Percentiles rank a stretch among this genome's conserved stretches.
Evolutionary conservation across 2,113 vertebrate species (phyloP).

Genomic region (Gymnobelideus leadbeateri): DNA sequence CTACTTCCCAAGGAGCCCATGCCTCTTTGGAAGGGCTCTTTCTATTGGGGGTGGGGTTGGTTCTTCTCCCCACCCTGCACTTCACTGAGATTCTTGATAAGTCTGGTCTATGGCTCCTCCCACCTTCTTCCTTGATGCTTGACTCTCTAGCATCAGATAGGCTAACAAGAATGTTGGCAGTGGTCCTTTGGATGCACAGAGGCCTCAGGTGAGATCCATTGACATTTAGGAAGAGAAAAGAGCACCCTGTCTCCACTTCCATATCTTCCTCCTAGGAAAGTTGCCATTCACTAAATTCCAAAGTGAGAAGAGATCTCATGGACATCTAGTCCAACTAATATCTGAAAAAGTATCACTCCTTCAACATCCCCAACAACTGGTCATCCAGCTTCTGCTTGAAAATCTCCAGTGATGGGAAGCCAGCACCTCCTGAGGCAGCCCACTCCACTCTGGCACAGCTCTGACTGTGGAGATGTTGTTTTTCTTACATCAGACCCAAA

Average conservation of each 20-base stretch:
- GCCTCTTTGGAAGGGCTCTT: background rate
- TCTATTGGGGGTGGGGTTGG: background rate
- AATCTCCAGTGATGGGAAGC: background rate
- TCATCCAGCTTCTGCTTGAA: background rate
- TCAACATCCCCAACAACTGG: background rate
- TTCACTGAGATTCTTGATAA: background rate
- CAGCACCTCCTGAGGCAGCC: background rate
- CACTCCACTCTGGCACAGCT: background rate
- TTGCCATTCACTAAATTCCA: background rate
- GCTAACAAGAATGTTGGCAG: background rate
- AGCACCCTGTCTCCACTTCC: background rate
- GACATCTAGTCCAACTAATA: background rate
- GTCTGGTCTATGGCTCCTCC: background rate
- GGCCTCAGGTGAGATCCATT: background rate
- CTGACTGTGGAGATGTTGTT: background rate
- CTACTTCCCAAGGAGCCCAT: background rate
- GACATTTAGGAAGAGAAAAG: background rate
- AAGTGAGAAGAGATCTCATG: background rate
- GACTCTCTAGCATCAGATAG: background rate
- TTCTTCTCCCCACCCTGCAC: too few relatives aligned
- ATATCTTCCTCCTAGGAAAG: background rate
- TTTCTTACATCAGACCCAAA: background rate
- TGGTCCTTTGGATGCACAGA: background rate
- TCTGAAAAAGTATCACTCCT: background rate
- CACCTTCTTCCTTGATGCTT: background rate